Conservation (phyloP, 1,140 invertebrate species). For the Portunus trituberculatus region DNA sequence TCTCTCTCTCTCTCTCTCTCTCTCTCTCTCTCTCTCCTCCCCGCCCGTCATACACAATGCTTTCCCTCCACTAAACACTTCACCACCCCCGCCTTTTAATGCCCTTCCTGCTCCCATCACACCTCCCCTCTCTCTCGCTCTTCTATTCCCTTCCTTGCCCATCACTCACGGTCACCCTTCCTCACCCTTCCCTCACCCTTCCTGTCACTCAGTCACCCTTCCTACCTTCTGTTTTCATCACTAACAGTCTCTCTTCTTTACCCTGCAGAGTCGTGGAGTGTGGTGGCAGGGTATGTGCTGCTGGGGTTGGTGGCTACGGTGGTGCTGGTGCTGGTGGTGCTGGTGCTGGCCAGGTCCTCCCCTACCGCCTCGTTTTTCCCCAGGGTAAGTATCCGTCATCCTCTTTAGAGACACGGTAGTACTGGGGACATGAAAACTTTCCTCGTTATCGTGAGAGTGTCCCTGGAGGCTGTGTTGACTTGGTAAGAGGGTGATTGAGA, state of each 20-base stretch:
- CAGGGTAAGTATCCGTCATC: conserved; percentile 31
- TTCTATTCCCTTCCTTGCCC: background rate
- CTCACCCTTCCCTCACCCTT: background rate
- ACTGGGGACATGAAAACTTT: no score
- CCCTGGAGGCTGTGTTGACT: background rate
- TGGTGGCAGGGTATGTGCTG: conserved; percentile 24
- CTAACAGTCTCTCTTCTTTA: background rate
- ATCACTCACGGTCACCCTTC: no score
- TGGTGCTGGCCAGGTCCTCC: conserved; percentile 29
- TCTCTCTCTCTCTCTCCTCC: no score
- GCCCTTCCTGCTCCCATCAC: background rate
- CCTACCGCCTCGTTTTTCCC: conserved; percentile 5
- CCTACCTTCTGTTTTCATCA: background rate
- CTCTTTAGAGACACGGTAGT: background rate
- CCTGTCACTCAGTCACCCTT: background rate
- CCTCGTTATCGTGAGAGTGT: background rate
- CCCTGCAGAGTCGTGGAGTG: background rate
- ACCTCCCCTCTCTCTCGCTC: background rate
- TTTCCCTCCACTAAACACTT: no score
- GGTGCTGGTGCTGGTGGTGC: conserved; percentile 24
- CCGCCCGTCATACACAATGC: no score
- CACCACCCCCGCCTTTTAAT: no score
- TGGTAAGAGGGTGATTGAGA: no score
- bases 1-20: no score
- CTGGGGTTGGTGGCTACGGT: conserved; percentile 48